Evolutionary conservation across 2,113 vertebrate species (phyloP).

Genomic region (Sturnus vulgaris): DNA sequence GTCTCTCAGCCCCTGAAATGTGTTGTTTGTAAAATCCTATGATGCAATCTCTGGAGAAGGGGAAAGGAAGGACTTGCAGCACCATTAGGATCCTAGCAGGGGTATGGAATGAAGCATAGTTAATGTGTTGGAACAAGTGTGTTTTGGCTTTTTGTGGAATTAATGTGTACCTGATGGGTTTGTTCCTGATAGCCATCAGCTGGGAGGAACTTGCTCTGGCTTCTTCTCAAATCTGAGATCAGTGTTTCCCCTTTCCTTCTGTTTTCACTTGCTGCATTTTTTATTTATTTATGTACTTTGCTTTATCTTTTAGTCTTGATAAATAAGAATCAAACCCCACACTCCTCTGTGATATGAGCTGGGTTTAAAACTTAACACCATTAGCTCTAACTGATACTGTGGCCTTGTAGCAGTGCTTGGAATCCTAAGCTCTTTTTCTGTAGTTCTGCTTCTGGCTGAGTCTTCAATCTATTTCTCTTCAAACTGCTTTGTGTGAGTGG

Average conservation of each 20-base stretch:
- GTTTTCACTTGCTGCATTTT: background rate
- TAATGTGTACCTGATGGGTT: slow-evolving; percentile 29
- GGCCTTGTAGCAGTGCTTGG: background rate
- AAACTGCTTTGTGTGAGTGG: background rate
- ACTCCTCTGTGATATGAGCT: background rate
- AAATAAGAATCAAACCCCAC: background rate
- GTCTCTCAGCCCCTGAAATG: slow-evolving; percentile 55
- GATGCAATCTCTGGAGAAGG: slow-evolving; percentile 62
- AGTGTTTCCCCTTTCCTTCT: background rate
- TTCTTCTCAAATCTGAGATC: slow-evolving; percentile 33
- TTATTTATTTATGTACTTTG: background rate
- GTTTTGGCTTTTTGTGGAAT: slow-evolving; percentile 59
- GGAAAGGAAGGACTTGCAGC: slow-evolving; percentile 48
- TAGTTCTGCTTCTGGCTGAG: background rate
- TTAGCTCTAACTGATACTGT: background rate
- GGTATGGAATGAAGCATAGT: slow-evolving; percentile 59
- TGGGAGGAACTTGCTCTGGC: slow-evolving; percentile 30
- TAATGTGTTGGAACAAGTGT: slow-evolving; percentile 65
- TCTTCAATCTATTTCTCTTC: background rate
- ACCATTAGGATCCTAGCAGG: slow-evolving; percentile 55
- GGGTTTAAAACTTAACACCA: background rate
- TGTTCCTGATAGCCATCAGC: background rate
- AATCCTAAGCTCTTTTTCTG: background rate
- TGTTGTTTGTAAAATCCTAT: slow-evolving; percentile 46
- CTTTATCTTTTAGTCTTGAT: background rate